Conservation (phyloP, 2,888 invertebrate genomes). For the Pterostichus niger region DNA sequence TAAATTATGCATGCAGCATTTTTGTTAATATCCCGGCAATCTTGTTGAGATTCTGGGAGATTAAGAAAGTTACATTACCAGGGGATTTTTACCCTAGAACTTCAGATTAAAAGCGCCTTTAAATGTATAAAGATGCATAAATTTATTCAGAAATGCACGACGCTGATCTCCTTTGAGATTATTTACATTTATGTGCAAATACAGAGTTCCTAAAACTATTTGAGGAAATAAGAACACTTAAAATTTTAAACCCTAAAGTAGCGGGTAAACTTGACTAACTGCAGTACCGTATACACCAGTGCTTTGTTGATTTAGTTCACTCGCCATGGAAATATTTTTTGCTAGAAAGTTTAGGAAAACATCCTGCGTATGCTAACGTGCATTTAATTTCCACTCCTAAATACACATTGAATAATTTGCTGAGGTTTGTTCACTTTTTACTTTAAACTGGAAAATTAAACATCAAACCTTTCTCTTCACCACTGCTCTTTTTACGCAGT, state of each 20-base stretch:
- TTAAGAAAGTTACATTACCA: conserved; percentile 62
- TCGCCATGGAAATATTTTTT: conserved; percentile 28
- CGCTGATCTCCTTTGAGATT: conserved; percentile 35
- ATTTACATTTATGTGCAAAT: conserved; percentile 41
- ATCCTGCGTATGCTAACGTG: conserved; percentile 38
- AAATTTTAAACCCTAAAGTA: conserved; percentile 35
- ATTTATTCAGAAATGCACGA: conserved; percentile 34
- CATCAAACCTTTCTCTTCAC: neutral
- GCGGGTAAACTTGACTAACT: conserved; percentile 21
- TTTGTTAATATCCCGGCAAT: conserved; percentile 62
- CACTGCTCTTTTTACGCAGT: neutral
- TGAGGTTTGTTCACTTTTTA: conserved; percentile 39
- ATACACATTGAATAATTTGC: conserved; percentile 47
- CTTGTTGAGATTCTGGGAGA: conserved; percentile 62
- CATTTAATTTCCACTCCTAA: conserved; percentile 43
- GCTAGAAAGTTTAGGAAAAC: conserved; percentile 39
- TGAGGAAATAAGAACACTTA: conserved; percentile 41
- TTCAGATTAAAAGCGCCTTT: conserved; percentile 52
- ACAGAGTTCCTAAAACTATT: conserved; percentile 38
- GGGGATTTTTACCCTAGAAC: conserved; percentile 54
- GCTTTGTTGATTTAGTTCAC: conserved; percentile 30
- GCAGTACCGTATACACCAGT: neutral
- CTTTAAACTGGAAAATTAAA: conserved; percentile 1
- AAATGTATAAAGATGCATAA: conserved; percentile 47
- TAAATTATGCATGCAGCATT: conserved; percentile 66